Base-by-base conservation (phyloP, 2,113 vertebrate species). In the Chamaea fasciata region DNA sequence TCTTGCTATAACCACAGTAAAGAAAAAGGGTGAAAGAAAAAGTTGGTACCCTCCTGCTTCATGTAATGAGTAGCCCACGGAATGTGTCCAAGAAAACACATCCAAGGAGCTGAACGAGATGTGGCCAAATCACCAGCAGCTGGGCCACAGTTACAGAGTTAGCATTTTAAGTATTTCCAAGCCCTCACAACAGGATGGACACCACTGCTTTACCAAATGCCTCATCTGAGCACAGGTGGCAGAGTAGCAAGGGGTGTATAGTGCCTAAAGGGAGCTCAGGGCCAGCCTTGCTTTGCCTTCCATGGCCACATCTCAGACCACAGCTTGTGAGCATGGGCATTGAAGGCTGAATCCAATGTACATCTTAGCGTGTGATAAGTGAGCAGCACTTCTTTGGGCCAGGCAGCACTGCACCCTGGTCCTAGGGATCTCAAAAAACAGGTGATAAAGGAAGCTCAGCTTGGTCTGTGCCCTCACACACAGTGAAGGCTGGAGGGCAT, bases 221-320 rank as follows among this genome's bases (percentile, higher is more conserved):
- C 63, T 60, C 3, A 0, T 24, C 27, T 69, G 28, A 7, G 11
- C 20, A 44, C 0, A 0, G 46, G 24, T 2, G 1, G 27, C 6
- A 5, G 42, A 37, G 47, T 3, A 0, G 41, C 10, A 9, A 87
- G 15, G 9, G 33, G 10, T 5, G 46, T 30, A 31, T 1, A 0
- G 56, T 13, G 46, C 31, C 24, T 4, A 22, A 80, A 76, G 59
- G 0, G 1, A 94, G 37, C 76, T 47, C 68, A 53, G 46, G 50
- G 46, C 50, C 50, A 84, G 73, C 31, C 50, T 35, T 39, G 50
- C 55, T 87, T 68, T 73, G 31, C 46, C 73, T 59, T 52, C 47
- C 53, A 20, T 1, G 9, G 67, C 49, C 47, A 64, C 15, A 22
- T 39, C 59, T 83, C 55, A 33, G 1, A 1, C 22, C 46, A 23